Percentiles rank a stretch among this genome's conserved stretches.
Evolutionary conservation across 2,113 vertebrate genomes (phyloP).

Genomic region (Equus przewalskii): DNA sequence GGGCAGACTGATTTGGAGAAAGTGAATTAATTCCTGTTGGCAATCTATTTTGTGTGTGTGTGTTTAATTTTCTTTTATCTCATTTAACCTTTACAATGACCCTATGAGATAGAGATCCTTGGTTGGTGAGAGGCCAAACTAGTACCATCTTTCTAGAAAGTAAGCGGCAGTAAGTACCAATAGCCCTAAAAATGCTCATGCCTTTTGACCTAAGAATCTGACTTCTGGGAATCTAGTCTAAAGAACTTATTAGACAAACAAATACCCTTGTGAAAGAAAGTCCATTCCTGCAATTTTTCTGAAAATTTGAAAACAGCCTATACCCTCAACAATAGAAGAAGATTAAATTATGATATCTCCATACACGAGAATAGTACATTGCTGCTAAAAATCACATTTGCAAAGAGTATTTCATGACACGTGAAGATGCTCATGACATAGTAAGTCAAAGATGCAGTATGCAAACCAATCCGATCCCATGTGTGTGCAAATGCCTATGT

Average conservation of each 20-base stretch:
- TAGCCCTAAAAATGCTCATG: background rate
- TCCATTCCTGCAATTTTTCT: background rate
- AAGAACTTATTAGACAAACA: background rate
- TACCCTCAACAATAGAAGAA: background rate
- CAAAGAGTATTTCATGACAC: background rate
- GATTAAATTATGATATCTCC: background rate
- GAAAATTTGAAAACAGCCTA: background rate
- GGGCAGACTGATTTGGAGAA: background rate
- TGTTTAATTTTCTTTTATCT: background rate
- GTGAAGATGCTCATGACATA: background rate
- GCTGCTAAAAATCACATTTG: conserved; percentile 7
- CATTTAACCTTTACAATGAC: background rate
- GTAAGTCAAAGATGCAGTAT: background rate
- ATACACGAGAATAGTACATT: background rate
- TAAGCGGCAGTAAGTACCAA: background rate
- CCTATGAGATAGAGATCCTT: background rate
- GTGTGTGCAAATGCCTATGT: background rate
- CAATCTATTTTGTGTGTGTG: background rate
- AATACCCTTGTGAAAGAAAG: background rate
- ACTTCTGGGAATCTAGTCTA: background rate
- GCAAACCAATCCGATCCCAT: background rate
- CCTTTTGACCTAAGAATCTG: background rate
- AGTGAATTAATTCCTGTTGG: background rate
- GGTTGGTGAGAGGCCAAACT: background rate
- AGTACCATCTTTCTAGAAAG: background rate